These are phyloP conservation scores for Pristionchus fissidentatus DNA, from an alignment of 2,888 invertebrate genomes.

Conservation along the genomic window DNA sequence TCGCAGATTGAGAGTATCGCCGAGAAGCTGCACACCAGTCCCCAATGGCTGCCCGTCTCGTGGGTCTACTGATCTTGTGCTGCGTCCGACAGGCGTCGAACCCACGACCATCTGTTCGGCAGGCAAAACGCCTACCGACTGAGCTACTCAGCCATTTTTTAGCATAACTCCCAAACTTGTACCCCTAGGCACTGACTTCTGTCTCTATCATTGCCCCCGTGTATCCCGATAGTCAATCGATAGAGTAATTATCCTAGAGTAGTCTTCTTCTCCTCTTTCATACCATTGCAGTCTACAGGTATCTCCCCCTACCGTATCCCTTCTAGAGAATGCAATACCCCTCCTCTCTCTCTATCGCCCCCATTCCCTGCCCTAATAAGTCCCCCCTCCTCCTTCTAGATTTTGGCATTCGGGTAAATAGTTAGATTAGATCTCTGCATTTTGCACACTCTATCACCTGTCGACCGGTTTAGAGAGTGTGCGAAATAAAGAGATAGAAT, in stretches of 20 bases:
- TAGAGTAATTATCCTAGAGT: neutral
- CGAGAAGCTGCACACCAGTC: slow-evolving; percentile 75
- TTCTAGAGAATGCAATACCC: slow-evolving; percentile 28
- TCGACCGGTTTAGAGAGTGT: too few species aligned
- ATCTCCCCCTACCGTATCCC: slow-evolving; percentile 5
- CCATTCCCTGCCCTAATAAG: slow-evolving; percentile 21
- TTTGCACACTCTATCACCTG: too few species aligned
- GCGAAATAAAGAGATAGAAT: too few species aligned
- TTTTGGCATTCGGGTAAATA: neutral
- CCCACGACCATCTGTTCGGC: neutral
- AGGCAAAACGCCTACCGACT: neutral
- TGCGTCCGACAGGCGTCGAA: too few species aligned
- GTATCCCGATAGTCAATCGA: slow-evolving; percentile 4
- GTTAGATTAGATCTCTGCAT: too few species aligned
- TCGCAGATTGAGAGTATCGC: slow-evolving; percentile 81
- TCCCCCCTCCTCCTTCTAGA: neutral
- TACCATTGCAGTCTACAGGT: slow-evolving; percentile 32
- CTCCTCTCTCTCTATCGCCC: neutral
- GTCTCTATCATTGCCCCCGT: neutral
- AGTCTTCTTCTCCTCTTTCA: slow-evolving; percentile 30
- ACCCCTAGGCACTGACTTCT: slow-evolving; percentile 19
- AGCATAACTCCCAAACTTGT: neutral
- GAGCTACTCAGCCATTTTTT: neutral
- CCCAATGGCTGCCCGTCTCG: slow-evolving; percentile 76
- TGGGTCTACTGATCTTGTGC: slow-evolving; percentile 71